Percentiles rank a stretch among this genome's conserved stretches.
phyloP scores from a whole-genome alignment of 2,113 vertebrate genomes.

The Seriola aureovittata region DNA sequence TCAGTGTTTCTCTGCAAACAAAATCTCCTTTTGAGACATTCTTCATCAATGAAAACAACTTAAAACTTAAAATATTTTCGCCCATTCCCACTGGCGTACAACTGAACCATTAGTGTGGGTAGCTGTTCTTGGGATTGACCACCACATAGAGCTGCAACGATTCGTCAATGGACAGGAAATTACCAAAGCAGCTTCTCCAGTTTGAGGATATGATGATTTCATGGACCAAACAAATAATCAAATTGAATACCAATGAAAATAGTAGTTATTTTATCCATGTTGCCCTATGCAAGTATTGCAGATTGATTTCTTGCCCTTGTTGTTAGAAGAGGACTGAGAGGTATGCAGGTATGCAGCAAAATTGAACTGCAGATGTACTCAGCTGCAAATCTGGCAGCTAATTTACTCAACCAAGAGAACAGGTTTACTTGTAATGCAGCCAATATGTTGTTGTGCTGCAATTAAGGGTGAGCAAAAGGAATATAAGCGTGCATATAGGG shows the following conservation, averaged over 20 bases:
- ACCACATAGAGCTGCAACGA: too few relatives aligned
- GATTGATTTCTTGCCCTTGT: neutral
- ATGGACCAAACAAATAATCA: too few relatives aligned
- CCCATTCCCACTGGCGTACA: neutral
- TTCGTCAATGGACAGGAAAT: too few relatives aligned
- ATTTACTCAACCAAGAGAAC: constrained; percentile 2
- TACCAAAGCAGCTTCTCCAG: too few relatives aligned
- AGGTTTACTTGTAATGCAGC: constrained; percentile 14
- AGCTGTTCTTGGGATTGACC: neutral
- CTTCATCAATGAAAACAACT: neutral
- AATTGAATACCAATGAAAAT: too few relatives aligned
- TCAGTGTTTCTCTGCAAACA: neutral
- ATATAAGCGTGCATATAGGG: constrained; percentile 52
- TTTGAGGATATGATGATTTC: neutral
- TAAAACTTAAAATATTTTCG: neutral
- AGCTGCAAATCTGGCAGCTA: neutral
- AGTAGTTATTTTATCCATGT: neutral
- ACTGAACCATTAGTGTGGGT: too few relatives aligned
- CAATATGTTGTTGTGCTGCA: constrained; percentile 61
- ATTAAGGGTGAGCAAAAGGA: constrained; percentile 63
- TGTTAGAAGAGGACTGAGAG: neutral
- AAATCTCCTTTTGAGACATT: neutral
- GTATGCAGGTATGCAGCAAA: neutral
- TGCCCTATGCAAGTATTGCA: too few relatives aligned
- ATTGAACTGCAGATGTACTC: neutral